Base-by-base conservation (phyloP, 1,140 invertebrate species). In the Asbolus verrucosus region DNA sequence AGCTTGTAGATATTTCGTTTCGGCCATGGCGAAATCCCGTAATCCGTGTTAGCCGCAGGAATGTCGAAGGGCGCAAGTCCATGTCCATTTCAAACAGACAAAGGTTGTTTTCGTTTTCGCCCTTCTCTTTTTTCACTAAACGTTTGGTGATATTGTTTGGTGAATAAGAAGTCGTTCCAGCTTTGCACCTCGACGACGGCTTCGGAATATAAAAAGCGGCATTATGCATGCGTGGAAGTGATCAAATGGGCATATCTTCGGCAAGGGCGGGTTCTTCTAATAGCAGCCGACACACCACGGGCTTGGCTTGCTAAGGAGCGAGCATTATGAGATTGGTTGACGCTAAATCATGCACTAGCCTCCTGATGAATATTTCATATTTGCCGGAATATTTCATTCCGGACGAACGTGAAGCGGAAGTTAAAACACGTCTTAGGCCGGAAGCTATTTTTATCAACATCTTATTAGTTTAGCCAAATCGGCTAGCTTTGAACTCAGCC, bases 341-440 rank as follows among this genome's bases (percentile, higher is more conserved):
- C 54, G 67, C 33, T 69, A 69, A 69, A 69, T 69, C 67, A 69
- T 69, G 67, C 67, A 69, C 50, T 41, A 69, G 46, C 39, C 60
- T 24, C 38, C 67, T 46, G 67, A 69, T 69, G 67, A 69, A 69
- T 69, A 69, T 69, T 69, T 69, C 67, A 69, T 69, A 69, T 61
- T 69, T 41, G 66, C 19, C 11, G 19, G 67, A 69, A 69, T 69
- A 69, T 69, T 69, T 69, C 67, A 69, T 61, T 69, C 60, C 50
- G 67, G 21, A 30, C 33, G 67, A 43, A 69, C 67, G 67, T 69
- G 67, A 54, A 33, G 18, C 67, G 67, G 67, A 69, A 69, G 50
- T 36, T 39, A 61, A 69, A 61, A 59, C 31, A 27, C 39, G 46
- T 21, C 39, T 50, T 66, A 30, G 21, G 16, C 67, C 67, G 67